Conservation (phyloP, 2,797 vertebrate genomes). For the Clamator glandarius region DNA sequence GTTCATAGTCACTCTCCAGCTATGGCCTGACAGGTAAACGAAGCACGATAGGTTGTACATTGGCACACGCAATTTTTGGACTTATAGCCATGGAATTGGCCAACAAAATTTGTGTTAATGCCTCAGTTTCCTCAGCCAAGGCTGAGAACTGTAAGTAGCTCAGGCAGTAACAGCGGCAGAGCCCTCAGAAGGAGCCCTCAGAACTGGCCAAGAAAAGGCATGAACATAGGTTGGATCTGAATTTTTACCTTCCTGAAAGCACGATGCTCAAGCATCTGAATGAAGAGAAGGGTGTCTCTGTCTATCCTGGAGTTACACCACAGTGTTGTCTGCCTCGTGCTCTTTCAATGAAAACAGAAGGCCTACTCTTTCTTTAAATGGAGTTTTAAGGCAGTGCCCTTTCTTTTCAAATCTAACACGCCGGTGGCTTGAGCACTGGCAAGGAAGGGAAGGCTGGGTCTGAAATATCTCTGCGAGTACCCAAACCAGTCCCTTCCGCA, state of each 20-base stretch:
- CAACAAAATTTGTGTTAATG: not conserved
- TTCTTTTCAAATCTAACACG: not conserved
- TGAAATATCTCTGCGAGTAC: not conserved
- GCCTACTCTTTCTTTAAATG: not conserved
- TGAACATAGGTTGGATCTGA: not conserved
- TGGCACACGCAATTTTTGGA: not conserved
- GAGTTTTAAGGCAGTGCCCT: not conserved
- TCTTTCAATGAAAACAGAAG: not conserved
- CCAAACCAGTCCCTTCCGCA: not conserved
- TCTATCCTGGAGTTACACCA: not conserved
- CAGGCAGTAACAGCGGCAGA: not conserved
- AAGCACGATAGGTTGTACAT: not conserved
- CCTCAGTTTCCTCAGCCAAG: not conserved
- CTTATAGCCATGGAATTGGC: not conserved
- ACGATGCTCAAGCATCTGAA: not conserved
- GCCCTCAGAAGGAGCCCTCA: not conserved
- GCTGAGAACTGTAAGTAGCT: not conserved
- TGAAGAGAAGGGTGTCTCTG: not conserved
- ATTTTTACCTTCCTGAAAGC: not conserved
- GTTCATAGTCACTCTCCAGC: not conserved
- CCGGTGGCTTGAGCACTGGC: not conserved
- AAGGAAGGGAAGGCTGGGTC: not conserved
- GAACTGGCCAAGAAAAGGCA: not conserved
- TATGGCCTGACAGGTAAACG: not conserved
- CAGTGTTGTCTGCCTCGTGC: not conserved